phyloP scores from a whole-genome alignment of 2,113 vertebrate species.

The Tragelaphus scriptus region DNA sequence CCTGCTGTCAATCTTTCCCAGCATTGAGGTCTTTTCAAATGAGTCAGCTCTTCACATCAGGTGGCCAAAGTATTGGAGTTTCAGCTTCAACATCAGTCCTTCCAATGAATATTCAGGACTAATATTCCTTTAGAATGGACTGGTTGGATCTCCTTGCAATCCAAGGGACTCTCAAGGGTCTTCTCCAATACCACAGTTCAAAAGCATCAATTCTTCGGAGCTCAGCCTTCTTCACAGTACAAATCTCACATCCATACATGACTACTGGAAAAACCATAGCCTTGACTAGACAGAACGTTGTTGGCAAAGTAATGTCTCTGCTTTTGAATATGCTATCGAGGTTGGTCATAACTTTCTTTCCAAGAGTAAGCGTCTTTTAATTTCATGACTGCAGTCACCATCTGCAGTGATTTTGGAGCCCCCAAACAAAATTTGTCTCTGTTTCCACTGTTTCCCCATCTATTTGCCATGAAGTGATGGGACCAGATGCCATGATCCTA shows the following conservation, averaged over 20 bases:
- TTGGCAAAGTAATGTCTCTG: background rate
- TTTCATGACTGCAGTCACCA: background rate
- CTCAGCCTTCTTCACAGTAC: too few relatives aligned
- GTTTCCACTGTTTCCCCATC: too few relatives aligned
- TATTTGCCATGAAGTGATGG: too few relatives aligned
- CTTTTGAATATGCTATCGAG: background rate
- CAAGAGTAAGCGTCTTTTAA: background rate
- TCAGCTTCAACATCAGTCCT: background rate
- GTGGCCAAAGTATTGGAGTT: background rate
- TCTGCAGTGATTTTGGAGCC: too few relatives aligned
- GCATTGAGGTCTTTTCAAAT: background rate
- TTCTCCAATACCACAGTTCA: too few relatives aligned
- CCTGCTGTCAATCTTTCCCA: background rate
- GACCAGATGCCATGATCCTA: too few relatives aligned
- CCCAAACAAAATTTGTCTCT: too few relatives aligned
- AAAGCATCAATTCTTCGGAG: rapidly evolving
- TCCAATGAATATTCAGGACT: background rate
- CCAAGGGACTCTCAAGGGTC: too few relatives aligned
- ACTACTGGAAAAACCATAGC: too few relatives aligned
- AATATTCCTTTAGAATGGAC: background rate
- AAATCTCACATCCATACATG: too few relatives aligned
- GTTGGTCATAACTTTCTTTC: background rate
- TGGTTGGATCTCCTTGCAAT: background rate
- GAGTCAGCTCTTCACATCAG: background rate
- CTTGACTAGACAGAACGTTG: too few relatives aligned